phyloP scores from a whole-genome alignment of 2,888 invertebrate species.

The Nomada fabriciana region DNA sequence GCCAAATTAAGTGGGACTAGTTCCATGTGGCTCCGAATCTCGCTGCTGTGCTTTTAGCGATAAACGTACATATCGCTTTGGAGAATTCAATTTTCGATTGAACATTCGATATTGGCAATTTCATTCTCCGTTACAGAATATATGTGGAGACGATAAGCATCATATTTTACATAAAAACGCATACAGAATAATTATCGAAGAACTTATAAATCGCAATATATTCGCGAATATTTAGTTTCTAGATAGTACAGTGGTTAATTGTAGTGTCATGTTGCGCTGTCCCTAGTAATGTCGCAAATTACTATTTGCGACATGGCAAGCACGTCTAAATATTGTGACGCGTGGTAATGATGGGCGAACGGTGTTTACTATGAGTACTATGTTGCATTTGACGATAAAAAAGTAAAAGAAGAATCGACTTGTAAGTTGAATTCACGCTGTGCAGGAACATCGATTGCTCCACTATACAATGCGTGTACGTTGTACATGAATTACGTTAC shows the following conservation, averaged over 20 bases:
- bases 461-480: no score
- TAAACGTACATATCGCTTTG: slow-evolving; percentile 3
- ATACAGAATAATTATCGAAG: not conserved
- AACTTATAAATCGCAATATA: not conserved
- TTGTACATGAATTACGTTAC: not conserved
- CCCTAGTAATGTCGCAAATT: not conserved
- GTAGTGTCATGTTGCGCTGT: not conserved
- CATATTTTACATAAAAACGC: not conserved
- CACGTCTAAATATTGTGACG: not conserved
- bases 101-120: not conserved
- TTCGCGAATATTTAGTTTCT: not conserved
- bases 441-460: not conserved
- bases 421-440: no score
- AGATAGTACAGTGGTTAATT: not conserved
- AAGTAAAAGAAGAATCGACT: not conserved
- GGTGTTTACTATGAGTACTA: not conserved
- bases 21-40: not conserved
- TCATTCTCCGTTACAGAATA: not conserved
- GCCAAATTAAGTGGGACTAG: slow-evolving; percentile 42
- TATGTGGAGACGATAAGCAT: not conserved
- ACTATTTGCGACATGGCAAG: not conserved
- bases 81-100: not conserved
- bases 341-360: slow-evolving; percentile 1
- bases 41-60: not conserved
- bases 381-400: not conserved